A percentile compares a stretch with the other conserved stretches of the same genome.
Evolutionary conservation across 2,113 vertebrate species (phyloP).

Genomic region (Burhinus oedicnemus): DNA sequence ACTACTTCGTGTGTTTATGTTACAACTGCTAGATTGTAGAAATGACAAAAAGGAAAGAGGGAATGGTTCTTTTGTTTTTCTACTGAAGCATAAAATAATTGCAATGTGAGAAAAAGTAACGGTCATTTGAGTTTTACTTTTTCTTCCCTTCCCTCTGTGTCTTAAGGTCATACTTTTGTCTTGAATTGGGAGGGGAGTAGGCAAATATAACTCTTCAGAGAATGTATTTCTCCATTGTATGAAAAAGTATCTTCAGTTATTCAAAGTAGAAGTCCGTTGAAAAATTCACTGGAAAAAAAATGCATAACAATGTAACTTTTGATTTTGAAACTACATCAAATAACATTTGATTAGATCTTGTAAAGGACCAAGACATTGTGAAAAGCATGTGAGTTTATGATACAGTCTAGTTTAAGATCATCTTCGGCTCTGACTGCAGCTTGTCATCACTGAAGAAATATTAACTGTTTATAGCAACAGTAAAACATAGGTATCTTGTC

Average conservation of each 20-base stretch:
- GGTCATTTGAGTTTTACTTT: not conserved
- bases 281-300: not conserved
- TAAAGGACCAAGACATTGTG: not conserved
- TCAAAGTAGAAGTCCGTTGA: not conserved
- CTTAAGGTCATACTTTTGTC: not conserved
- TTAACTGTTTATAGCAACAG: not conserved
- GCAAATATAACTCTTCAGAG: not conserved
- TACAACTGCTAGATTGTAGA: not conserved
- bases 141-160: not conserved
- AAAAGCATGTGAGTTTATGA: not conserved
- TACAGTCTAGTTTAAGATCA: not conserved
- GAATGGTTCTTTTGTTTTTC: not conserved
- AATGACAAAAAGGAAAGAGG: not conserved
- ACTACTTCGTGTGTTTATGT: not conserved
- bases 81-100: not conserved
- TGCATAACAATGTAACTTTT: not conserved
- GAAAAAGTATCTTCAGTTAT: not conserved
- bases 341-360: not conserved
- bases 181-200: not conserved
- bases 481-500: not conserved
- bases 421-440: not conserved
- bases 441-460: not conserved
- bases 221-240: not conserved
- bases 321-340: not conserved
- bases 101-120: not conserved